A percentile compares a stretch with the other conserved stretches of the same genome.
These are phyloP conservation scores for Ochotona princeps DNA, from an alignment of 2,113 vertebrate species.

Conservation along the genomic window DNA sequence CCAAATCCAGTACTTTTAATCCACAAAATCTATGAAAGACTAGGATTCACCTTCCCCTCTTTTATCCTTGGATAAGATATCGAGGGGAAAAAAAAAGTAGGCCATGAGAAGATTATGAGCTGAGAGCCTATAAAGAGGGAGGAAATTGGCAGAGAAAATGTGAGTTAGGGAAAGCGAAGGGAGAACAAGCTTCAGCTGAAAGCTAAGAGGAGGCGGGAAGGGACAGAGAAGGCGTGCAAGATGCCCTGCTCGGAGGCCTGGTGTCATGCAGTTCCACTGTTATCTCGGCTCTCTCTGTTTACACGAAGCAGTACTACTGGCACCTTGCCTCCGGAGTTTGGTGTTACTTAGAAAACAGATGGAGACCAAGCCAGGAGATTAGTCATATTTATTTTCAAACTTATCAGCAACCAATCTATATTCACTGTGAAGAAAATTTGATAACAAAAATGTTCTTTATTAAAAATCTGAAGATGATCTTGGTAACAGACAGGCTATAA, in stretches of 20 bases:
- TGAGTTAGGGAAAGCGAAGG: slow-evolving; percentile 2
- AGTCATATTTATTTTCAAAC: slow-evolving; percentile 21
- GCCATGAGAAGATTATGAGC: slow-evolving; percentile 74
- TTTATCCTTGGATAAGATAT: slow-evolving; percentile 75
- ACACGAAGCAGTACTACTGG: neutral
- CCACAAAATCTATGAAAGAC: slow-evolving; percentile 66
- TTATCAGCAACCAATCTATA: neutral
- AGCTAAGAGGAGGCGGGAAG: neutral
- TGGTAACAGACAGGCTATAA: neutral
- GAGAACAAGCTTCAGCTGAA: neutral
- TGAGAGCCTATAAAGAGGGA: slow-evolving; percentile 63
- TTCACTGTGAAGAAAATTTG: neutral
- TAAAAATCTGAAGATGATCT: slow-evolving; percentile 47
- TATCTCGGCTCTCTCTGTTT: neutral
- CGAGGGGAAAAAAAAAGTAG: slow-evolving; percentile 55
- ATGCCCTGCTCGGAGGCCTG: neutral
- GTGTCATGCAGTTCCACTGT: neutral
- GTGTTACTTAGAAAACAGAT: neutral
- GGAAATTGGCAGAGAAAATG: slow-evolving; percentile 54
- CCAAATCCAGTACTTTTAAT: slow-evolving; percentile 45
- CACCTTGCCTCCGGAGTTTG: neutral
- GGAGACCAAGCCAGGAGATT: neutral
- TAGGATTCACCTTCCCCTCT: slow-evolving; percentile 49
- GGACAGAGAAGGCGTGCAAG: accelerated
- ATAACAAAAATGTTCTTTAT: neutral